Percentiles rank a stretch among this genome's conserved stretches.
Evolutionary conservation across 2,888 invertebrate species (phyloP).

Genomic region (Bimastos eiseni): DNA sequence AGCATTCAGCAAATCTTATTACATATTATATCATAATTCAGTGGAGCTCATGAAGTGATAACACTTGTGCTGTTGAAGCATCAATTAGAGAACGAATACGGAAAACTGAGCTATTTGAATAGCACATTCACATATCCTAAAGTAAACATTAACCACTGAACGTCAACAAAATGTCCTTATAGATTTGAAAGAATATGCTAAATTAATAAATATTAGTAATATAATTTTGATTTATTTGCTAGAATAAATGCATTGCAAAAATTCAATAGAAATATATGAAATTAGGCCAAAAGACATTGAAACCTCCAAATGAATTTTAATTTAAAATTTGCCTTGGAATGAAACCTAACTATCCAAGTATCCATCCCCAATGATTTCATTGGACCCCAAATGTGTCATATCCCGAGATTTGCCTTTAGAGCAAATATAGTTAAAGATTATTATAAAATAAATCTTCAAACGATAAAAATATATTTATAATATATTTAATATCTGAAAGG

Average conservation of each 20-base stretch:
- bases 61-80: not conserved
- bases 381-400: not conserved
- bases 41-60: not conserved
- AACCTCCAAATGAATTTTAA: not conserved
- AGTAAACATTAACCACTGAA: not conserved
- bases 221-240: not conserved
- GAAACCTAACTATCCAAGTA: not conserved
- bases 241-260: too few relatives aligned
- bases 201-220: not conserved
- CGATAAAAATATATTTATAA: too few relatives aligned
- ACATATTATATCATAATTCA: not conserved
- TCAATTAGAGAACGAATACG: not conserved
- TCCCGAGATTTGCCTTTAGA: not conserved
- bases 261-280: too few relatives aligned
- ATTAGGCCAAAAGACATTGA: too few relatives aligned
- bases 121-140: not conserved
- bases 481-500: too few relatives aligned
- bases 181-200: not conserved
- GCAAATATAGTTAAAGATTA: not conserved
- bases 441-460: not conserved
- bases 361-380: not conserved
- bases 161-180: not conserved
- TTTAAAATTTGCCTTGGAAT: not conserved
- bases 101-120: not conserved
- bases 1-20: too few relatives aligned